Base-by-base conservation (phyloP, 2,797 vertebrate genomes). In the Scleropages formosus region DNA sequence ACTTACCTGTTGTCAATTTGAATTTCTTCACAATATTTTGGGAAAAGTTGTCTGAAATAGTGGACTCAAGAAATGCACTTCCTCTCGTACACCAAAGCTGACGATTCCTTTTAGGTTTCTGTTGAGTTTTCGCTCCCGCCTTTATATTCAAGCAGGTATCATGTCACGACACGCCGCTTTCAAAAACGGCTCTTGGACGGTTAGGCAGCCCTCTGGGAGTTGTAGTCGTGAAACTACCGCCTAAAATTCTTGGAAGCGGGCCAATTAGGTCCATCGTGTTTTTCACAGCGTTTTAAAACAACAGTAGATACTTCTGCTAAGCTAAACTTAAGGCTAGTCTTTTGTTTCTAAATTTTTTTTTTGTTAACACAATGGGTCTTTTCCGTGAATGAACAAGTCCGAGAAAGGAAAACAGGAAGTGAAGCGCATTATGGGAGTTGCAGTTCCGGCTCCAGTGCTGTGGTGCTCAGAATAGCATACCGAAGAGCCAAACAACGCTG, bases 371-470 rank as follows among this genome's bases (percentile, higher is more conserved):
- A 26, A 56, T 11, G 15, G 3, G 13, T 49, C 31, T 58, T 56
- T 59, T 72, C 27, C 20, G 9, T 60, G 59, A 72, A 72, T 24
- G 26, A 73, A 63, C 51, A 72, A 11, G 46, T 18, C 71, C 62
- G n/a, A 74, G 86, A 39, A 39, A 86, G 85, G 88, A 86, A 90
- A 92, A 93, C 92, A 90, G 92, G 92, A 94, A 91, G 92, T 91
- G 61, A 89, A 88, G 88, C 75, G 77, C 67, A 75, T 78, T 75
- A 73, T 78, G 77, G 77, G 77, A 75, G 59, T 59, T 83, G 87
- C 87, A 88, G 87, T 87, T 87, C 87, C 93, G 93, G 87, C 87
- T 87, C 87, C 93, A 93, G 88, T 87, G 84, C 83, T 78, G 91
- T 51, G 90, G 91, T 90, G 84, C 82, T 85, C 81, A 80, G 81